Base-by-base conservation (phyloP, 92 coral and sea anemone species). In the Palythoa heliodiscus region DNA sequence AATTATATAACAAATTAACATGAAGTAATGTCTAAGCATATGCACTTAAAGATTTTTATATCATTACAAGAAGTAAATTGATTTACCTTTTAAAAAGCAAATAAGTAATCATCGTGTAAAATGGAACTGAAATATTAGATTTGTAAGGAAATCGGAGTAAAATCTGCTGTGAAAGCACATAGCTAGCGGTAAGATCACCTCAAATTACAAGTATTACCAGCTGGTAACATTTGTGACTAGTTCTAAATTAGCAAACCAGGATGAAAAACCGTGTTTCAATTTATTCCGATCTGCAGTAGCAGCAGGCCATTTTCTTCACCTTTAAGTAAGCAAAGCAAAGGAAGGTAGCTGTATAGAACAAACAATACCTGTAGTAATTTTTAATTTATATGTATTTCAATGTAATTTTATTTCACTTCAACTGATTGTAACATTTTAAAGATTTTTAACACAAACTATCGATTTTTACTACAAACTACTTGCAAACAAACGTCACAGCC, bases 381-480 rank as follows among this genome's bases (percentile, higher is more conserved):
- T 70, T 13, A 68, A 7, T 70, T 70, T 13, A 68, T 70, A 37
- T 70, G 12, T 52, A 35, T 70, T 38, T 70, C 9, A 70, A 70
- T 70, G 3, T 70, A 35, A 13, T 37, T 70, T 70, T 60, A 37
- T 70, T 8, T 38, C 75, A 38, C 50, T 70, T 7, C 75, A 37
- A 19, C 35, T 70, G 22, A 38, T 35, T 70, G 50, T 70, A 70
- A 70, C 22, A 70, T 70, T 70, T 70, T 52, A 70, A 70, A 35
- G 75, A 70, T 70, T 70, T 70, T 70, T 52, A 37, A 70, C 38
- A 12, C 48, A 70, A 38, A 37, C 75, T 70, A 70, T 37, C 50
- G 50, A 70, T 25, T 69, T 69, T 69, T 69, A 13, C 71, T 14
- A 20, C 71, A 6, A 6, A 38, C 71, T 48, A 69, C 11, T 0